A percentile compares a stretch with the other conserved stretches of the same genome.
Evolutionary conservation across 2,888 invertebrate genomes (phyloP).

Genomic region (Azorinus chamasolen): DNA sequence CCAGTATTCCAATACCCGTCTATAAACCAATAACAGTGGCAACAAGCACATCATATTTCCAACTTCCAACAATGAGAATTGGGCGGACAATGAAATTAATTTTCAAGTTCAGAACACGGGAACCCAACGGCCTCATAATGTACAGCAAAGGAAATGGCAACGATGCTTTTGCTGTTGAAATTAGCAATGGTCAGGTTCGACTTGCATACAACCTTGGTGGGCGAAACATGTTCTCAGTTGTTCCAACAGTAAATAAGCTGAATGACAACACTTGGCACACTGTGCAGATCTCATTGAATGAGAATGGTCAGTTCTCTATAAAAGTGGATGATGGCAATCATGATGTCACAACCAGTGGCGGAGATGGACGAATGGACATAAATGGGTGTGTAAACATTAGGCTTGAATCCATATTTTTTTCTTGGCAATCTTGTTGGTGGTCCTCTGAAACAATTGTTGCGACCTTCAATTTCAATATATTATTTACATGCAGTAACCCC

Average conservation of each 20-base stretch:
- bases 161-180: constrained; percentile 80
- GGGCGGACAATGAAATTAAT: constrained; percentile 68
- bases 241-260: constrained; percentile 54
- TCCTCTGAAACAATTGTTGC: no score
- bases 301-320: constrained; percentile 67
- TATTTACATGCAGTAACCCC: no score
- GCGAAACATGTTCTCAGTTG: constrained; percentile 47
- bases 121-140: constrained; percentile 77
- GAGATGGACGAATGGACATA: constrained; percentile 64
- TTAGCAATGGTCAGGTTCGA: constrained; percentile 80
- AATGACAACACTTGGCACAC: constrained; percentile 82
- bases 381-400: constrained; percentile 34
- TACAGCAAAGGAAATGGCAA: constrained; percentile 73
- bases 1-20: constrained; percentile 60
- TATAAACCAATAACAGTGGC: constrained; percentile 78
- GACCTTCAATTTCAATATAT: no score
- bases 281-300: constrained; percentile 67
- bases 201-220: constrained; percentile 80
- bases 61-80: constrained; percentile 66
- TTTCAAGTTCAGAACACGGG: constrained; percentile 80
- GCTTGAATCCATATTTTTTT: no score
- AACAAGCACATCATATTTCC: constrained; percentile 62
- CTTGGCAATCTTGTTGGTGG: no score
- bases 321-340: constrained; percentile 67
- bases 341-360: constrained; percentile 64